Conservation (phyloP, 2,888 invertebrate genomes). For the Agonopterix alstromeriana region DNA sequence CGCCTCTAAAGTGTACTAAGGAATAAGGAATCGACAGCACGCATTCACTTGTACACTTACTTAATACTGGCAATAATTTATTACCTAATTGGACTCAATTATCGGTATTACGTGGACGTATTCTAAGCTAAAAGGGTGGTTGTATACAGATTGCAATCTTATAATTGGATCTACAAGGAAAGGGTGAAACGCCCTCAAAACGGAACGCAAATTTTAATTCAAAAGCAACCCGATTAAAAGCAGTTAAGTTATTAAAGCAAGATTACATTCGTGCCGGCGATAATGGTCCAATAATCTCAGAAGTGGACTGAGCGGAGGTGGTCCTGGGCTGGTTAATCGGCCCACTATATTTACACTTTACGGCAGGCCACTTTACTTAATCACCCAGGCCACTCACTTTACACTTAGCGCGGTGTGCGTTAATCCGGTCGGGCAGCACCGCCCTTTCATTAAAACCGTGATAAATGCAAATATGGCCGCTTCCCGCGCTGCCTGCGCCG, state of each 20-base stretch:
- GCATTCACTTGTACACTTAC: too few relatives aligned
- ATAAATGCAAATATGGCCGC: conserved; percentile 12
- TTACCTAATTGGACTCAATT: background rate
- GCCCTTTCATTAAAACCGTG: conserved; percentile 14
- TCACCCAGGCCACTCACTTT: conserved; percentile 28
- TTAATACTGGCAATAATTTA: background rate
- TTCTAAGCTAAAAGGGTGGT: background rate
- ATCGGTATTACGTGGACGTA: background rate
- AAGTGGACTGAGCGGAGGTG: conserved; percentile 9
- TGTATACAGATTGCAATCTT: background rate
- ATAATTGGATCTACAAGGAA: background rate
- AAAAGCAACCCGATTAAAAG: conserved; percentile 5
- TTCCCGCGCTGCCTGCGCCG: conserved; percentile 7
- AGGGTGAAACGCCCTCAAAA: background rate
- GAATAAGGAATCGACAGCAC: too few relatives aligned
- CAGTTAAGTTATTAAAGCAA: conserved; percentile 22
- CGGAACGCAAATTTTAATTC: conserved; percentile 16
- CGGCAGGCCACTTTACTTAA: conserved; percentile 33
- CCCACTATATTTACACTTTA: conserved; percentile 28
- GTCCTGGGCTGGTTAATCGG: conserved; percentile 7
- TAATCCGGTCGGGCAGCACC: conserved; percentile 13
- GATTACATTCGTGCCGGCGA: conserved; percentile 17
- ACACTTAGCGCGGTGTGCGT: conserved; percentile 18
- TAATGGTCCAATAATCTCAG: conserved; percentile 27
- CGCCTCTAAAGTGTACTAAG: too few relatives aligned